These are phyloP conservation scores for Solenodon paradoxus DNA, from an alignment of 2,113 vertebrate species.

Conservation along the genomic window DNA sequence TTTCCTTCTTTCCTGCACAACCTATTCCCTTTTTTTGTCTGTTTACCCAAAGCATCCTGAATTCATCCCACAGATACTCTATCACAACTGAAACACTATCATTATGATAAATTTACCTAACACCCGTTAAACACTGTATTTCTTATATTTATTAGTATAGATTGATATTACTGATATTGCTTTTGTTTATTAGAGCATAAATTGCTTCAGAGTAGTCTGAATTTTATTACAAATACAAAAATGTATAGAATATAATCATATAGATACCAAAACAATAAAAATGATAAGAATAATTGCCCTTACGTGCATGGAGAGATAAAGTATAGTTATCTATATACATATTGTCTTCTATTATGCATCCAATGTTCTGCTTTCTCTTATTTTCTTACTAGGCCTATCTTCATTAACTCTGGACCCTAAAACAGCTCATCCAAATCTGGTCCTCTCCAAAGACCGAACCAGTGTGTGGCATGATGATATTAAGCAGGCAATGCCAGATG, in stretches of 20 bases:
- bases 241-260: conserved; percentile 22
- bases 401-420: conserved; percentile 78
- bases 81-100: neutral
- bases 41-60: neutral
- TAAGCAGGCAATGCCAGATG: conserved; percentile 72
- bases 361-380: conserved; percentile 1
- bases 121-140: neutral
- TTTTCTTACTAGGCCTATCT: conserved; percentile 70
- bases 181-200: conserved; percentile 8
- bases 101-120: neutral
- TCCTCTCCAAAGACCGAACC: conserved; percentile 76
- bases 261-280: neutral
- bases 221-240: conserved; percentile 49
- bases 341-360: neutral
- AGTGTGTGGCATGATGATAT: conserved; percentile 75
- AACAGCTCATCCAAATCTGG: conserved; percentile 81
- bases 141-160: neutral
- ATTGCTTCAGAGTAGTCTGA: neutral
- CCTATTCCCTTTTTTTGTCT: neutral
- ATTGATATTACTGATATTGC: neutral
- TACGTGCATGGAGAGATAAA: neutral
- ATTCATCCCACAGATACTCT: neutral
- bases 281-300: neutral
- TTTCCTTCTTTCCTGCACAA: neutral
- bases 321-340: neutral